Percentiles rank a stretch among this genome's conserved stretches.
phyloP scores from a whole-genome alignment of 23 tunicate species.

The Pegea sp. region DNA sequence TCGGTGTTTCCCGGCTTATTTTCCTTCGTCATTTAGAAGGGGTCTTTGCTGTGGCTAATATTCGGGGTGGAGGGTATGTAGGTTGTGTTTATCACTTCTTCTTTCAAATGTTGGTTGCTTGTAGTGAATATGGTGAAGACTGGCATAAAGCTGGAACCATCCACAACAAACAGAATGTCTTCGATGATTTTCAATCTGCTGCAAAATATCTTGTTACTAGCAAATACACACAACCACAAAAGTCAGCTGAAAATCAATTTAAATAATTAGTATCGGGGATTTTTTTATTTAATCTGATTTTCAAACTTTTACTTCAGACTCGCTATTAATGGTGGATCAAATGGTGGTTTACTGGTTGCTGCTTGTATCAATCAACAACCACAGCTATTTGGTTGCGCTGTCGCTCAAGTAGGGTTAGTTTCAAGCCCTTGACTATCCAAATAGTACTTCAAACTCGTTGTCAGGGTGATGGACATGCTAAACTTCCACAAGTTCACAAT shows the following conservation, averaged over 20 bases:
- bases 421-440: background rate
- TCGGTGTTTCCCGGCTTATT: constrained; percentile 77
- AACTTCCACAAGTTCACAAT: constrained; percentile 95
- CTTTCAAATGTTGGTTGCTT: background rate
- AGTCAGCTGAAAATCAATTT: constrained; percentile 10
- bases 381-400: constrained; percentile 88
- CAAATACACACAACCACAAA: constrained; percentile 39
- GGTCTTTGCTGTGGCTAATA: constrained; percentile 73
- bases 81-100: background rate
- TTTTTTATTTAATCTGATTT: background rate
- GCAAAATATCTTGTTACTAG: constrained; percentile 44
- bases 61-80: constrained; percentile 91
- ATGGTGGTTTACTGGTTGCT: constrained; percentile 93
- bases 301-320: constrained; percentile 13
- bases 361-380: constrained; percentile 96
- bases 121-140: constrained; percentile 77
- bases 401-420: constrained; percentile 94
- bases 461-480: constrained; percentile 98
- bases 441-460: background rate
- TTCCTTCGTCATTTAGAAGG: constrained; percentile 84
- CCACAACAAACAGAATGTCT: constrained; percentile 76
- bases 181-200: constrained; percentile 86
- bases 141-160: constrained; percentile 87
- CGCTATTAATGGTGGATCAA: constrained; percentile 86
- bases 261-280: background rate